These are phyloP conservation scores for Poecilia gillii DNA, from an alignment of 2,797 vertebrate genomes.

Conservation along the genomic window DNA sequence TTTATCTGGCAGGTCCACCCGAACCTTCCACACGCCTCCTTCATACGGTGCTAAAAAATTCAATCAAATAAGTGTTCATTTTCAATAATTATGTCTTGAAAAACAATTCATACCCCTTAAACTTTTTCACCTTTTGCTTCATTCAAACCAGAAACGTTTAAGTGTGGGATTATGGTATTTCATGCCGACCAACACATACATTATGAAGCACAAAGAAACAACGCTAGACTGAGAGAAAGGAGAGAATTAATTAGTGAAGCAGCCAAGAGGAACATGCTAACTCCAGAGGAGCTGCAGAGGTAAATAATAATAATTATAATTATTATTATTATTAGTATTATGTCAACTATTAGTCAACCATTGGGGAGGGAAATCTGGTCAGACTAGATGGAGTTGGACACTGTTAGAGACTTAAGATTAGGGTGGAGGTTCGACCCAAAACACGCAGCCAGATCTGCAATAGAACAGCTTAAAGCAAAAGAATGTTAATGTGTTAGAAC, in stretches of 20 bases:
- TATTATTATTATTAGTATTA: no score
- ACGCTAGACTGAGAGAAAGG: background rate
- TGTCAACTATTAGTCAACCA: background rate
- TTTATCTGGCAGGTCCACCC: conserved; percentile 99
- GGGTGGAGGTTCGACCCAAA: background rate
- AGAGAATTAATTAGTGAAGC: background rate
- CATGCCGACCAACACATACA: background rate
- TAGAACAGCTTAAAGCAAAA: background rate
- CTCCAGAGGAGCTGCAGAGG: background rate
- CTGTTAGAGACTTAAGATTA: no score
- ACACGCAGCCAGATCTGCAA: background rate
- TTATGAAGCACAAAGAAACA: background rate
- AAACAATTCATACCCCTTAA: background rate
- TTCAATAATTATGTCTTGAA: background rate
- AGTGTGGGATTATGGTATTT: background rate
- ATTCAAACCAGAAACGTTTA: background rate
- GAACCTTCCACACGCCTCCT: conserved; percentile 98
- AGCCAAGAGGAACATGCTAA: background rate
- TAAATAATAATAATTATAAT: no score
- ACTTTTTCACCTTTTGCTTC: background rate
- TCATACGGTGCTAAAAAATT: conserved; percentile 86
- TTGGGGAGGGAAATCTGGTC: no score
- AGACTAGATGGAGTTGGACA: no score
- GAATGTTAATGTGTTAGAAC: background rate
- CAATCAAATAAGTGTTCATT: background rate